Percentiles rank a stretch among this genome's conserved stretches.
These are phyloP conservation scores for Tetragnatha montana DNA, from an alignment of 2,888 invertebrate genomes.

Conservation along the genomic window DNA sequence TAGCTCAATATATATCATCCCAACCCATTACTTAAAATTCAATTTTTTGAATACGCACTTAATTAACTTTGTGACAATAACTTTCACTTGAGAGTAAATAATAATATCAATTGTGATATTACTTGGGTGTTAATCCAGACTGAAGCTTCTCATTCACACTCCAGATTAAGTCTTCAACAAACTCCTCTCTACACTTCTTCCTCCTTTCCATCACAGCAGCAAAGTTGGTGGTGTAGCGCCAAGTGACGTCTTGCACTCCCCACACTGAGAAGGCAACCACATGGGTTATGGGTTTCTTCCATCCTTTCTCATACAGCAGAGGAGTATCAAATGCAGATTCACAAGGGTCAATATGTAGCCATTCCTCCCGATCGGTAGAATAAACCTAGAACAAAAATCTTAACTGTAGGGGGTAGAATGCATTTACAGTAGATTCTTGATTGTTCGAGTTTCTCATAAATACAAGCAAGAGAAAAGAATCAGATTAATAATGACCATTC, in stretches of 20 bases:
- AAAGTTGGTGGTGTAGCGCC: constrained; percentile 83
- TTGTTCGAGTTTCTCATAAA: too few species aligned
- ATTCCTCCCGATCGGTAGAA: constrained; percentile 85
- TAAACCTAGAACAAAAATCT: constrained; percentile 78
- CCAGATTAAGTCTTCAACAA: constrained; percentile 8
- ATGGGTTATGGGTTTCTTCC: constrained; percentile 91
- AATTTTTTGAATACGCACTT: too few species aligned
- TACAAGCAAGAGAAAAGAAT: constrained; percentile 75
- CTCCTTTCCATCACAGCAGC: constrained; percentile 74
- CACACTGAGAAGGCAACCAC: constrained; percentile 91
- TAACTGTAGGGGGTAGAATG: too few species aligned
- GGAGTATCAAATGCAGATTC: constrained; percentile 92
- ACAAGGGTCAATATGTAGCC: constrained; percentile 97
- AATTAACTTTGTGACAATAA: too few species aligned
- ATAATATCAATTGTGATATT: too few species aligned
- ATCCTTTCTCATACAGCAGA: constrained; percentile 91
- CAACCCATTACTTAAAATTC: too few species aligned
- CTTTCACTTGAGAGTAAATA: too few species aligned
- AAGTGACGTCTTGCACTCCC: constrained; percentile 92
- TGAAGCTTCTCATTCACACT: neutral
- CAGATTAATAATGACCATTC: too few species aligned
- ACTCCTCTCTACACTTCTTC: constrained; percentile 75
- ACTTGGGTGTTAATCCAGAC: too few species aligned
- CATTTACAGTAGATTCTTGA: too few species aligned
- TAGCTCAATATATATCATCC: too few species aligned